phyloP scores from a whole-genome alignment of 1,140 invertebrate species.

The Melitaea cinxia region DNA sequence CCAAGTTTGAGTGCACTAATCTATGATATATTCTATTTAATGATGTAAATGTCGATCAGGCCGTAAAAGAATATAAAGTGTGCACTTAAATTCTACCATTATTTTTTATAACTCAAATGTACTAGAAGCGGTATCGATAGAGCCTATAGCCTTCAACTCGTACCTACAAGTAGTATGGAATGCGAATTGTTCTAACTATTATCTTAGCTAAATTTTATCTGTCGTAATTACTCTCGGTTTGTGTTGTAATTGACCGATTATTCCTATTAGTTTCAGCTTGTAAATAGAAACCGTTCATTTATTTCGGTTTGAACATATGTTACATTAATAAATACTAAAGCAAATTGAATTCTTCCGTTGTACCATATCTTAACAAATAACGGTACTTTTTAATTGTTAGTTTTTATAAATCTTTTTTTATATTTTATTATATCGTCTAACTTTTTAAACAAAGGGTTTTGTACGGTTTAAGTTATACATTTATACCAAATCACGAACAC shows the following conservation, averaged over 20 bases:
- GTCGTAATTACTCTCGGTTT: constrained; percentile 25
- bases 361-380: background rate
- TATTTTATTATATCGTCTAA: background rate
- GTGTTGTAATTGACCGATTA: background rate
- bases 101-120: background rate
- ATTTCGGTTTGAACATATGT: background rate
- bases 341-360: background rate
- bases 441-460: too few species aligned
- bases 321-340: background rate
- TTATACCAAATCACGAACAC: too few species aligned
- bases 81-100: background rate
- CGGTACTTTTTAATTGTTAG: background rate
- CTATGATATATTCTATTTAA: background rate
- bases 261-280: background rate
- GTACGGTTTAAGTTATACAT: too few species aligned
- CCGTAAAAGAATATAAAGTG: background rate
- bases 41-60: background rate
- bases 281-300: background rate
- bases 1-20: too few species aligned
- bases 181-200: constrained; percentile 25
- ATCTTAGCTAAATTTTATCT: constrained; percentile 22
- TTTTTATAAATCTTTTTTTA: background rate
- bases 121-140: background rate
- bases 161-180: constrained; percentile 16
- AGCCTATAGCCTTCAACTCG: constrained; percentile 16